Evolutionary conservation across 2,888 invertebrate genomes (phyloP).

Genomic region (Nebria salina): DNA sequence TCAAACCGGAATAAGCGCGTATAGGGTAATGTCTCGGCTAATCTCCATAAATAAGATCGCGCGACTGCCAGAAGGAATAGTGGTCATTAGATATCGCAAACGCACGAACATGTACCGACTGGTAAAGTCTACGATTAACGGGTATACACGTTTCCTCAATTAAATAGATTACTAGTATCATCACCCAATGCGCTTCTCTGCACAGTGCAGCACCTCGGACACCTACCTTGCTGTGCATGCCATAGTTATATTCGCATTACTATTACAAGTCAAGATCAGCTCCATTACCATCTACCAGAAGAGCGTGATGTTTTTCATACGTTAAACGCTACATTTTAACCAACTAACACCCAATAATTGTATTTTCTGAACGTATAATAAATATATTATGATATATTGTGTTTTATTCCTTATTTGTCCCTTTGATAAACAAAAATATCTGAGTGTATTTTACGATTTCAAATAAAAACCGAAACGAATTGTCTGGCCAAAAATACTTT

Average conservation of each 20-base stretch:
- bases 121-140: slow-evolving; percentile 32
- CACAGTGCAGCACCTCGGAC: not conserved
- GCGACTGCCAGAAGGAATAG: slow-evolving; percentile 7
- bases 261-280: slow-evolving; percentile 10
- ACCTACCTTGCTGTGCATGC: not conserved
- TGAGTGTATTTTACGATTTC: too few relatives aligned
- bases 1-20: not conserved
- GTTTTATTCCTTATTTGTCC: not conserved
- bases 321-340: not conserved
- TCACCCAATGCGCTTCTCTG: slow-evolving; percentile 9
- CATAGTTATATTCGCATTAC: slow-evolving; percentile 22
- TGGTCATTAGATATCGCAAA: slow-evolving; percentile 8
- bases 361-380: not conserved
- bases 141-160: slow-evolving; percentile 39
- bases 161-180: slow-evolving; percentile 37
- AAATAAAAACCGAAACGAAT: too few relatives aligned
- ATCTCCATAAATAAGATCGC: slow-evolving; percentile 27
- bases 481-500: not conserved
- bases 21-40: slow-evolving; percentile 16
- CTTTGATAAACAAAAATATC: too few relatives aligned
- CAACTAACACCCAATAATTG: not conserved
- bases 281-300: slow-evolving; percentile 16
- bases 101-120: not conserved
- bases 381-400: not conserved
- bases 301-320: not conserved